These are phyloP conservation scores for Subanguina moxae DNA, from an alignment of 1,140 invertebrate genomes.

Conservation along the genomic window DNA sequence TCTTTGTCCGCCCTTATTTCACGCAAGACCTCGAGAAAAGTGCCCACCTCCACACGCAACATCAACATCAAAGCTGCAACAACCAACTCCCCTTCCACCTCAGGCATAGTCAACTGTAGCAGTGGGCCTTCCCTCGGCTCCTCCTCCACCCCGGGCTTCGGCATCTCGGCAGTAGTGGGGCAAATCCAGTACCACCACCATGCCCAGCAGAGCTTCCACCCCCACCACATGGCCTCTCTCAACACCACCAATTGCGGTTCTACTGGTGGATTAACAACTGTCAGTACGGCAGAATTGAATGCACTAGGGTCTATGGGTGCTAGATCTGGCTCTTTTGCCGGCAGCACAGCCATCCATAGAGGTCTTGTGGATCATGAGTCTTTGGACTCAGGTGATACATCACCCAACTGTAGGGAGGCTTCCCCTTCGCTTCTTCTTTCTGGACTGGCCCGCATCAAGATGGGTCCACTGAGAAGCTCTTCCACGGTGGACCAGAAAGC, in stretches of 20 bases:
- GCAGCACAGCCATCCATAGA: not conserved
- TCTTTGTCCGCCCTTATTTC: conserved; percentile 54
- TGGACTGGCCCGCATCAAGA: no score
- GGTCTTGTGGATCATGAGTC: no score
- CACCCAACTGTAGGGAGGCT: no score
- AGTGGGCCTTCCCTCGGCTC: not conserved
- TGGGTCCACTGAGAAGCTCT: no score
- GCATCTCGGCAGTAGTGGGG: not conserved
- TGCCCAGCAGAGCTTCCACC: not conserved
- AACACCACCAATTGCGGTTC: no score
- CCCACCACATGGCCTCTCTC: no score
- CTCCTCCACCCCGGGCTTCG: not conserved
- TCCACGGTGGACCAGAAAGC: no score
- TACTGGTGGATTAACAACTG: no score
- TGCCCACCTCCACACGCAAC: conserved; percentile 20
- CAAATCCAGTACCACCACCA: not conserved
- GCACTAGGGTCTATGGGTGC: not conserved
- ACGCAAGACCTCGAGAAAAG: conserved; percentile 51
- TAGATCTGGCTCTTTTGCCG: not conserved
- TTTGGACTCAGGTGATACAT: no score
- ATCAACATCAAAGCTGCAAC: not conserved
- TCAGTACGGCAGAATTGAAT: no score
- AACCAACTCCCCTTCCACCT: not conserved
- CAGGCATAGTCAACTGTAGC: not conserved
- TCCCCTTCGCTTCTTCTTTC: no score